Evolutionary conservation across 2,888 invertebrate genomes (phyloP), one percentile per base, ranked within the genome.

Genomic region (Baronia brevicornis): DNA sequence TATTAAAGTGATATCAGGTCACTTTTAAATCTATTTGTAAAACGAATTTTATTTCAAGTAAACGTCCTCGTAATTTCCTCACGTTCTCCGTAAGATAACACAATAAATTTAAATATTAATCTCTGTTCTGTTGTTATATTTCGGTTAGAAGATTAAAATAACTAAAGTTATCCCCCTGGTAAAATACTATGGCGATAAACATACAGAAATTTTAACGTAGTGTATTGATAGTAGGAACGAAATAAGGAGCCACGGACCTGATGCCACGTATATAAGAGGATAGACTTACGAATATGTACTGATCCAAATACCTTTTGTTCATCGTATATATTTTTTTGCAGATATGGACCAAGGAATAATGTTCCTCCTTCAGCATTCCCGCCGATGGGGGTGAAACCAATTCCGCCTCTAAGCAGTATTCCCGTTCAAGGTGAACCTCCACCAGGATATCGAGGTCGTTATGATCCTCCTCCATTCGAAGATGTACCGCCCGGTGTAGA

Each of bases 401-500:
- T 74, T 35, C 68, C 70, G 11, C 62, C 68, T 3, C 49, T 79
- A 58, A 60, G 62, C 27, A 63, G 43, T 45, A 45, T 72, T 18
- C 58, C 65, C 5, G 42, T 67, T 12, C 67, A 64, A 42, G 41
- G 60, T 14, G 78, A 78, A 14, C 71, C 61, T 13, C 64, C 68
- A 11, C 64, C 69, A n/a, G 70, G 70, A 3, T 82, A 74, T 51
- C 62, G 75, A 27, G 75, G 73, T 26, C 75, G 82, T 4, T 84
- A 75, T 46, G 82, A 84, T 18, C 67, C 45, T 4, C 74, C 77
- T 10, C 62, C 84, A 30, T 88, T 87, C 49, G 88, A 88, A 47
- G 86, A 88, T 22, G 79, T 85, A 35, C 88, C 88, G 7, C 88
- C 88, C 4, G 88, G 88, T 6, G 88, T 89, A 1, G 88, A 89